phyloP scores from a whole-genome alignment of 2,888 invertebrate genomes.

The Muschampia plurimacula region DNA sequence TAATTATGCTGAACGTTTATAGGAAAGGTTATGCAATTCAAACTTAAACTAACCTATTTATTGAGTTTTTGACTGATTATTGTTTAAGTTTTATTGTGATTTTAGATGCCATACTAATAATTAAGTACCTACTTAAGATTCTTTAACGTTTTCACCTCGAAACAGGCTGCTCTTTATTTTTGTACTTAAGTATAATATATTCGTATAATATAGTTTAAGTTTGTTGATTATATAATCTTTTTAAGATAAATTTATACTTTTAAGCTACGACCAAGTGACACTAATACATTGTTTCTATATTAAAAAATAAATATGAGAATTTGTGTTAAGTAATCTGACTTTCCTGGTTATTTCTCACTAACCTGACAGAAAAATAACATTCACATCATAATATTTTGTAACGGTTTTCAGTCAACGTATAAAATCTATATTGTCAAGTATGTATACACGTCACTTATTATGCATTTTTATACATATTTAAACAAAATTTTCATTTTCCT shows the following conservation, averaged over 20 bases:
- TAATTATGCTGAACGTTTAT: background rate
- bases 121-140: slow-evolving; percentile 8
- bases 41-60: background rate
- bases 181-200: background rate
- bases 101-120: slow-evolving; percentile 6
- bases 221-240: slow-evolving; percentile 14
- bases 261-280: background rate
- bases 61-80: background rate
- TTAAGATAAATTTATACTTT: background rate
- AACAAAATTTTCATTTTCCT: slow-evolving; percentile 6
- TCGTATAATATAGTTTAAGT: background rate
- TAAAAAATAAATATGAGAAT: slow-evolving; percentile 5
- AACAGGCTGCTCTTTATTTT: slow-evolving; percentile 12
- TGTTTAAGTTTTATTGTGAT: slow-evolving; percentile 1
- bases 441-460: slow-evolving; percentile 7
- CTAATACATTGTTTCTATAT: slow-evolving; percentile 32
- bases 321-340: slow-evolving; percentile 37
- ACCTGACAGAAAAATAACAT: slow-evolving; percentile 39
- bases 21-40: background rate
- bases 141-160: slow-evolving; percentile 11
- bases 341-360: slow-evolving; percentile 41
- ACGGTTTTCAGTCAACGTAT: slow-evolving; percentile 35
- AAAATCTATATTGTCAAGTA: slow-evolving; percentile 12
- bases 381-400: slow-evolving; percentile 40
- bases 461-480: slow-evolving; percentile 12